Percentiles rank a stretch among this genome's conserved stretches.
These are phyloP conservation scores for Microplitis mediator DNA, from an alignment of 1,140 invertebrate species.

Conservation along the genomic window DNA sequence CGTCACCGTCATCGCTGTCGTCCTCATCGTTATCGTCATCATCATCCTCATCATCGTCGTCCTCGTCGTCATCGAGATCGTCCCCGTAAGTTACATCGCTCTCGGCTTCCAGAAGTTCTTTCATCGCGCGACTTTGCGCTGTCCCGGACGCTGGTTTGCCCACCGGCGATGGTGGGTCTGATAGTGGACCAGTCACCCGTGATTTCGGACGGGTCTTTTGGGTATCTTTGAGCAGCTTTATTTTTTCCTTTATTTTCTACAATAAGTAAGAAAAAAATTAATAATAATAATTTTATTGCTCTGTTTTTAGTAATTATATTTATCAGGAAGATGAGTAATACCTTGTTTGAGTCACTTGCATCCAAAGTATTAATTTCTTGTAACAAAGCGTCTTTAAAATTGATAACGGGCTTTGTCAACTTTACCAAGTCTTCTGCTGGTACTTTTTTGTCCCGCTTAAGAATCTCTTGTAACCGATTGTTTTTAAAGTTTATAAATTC, in stretches of 20 bases:
- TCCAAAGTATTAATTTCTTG: slow-evolving; percentile 47
- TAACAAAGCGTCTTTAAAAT: slow-evolving; percentile 42
- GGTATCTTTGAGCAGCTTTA: slow-evolving; percentile 42
- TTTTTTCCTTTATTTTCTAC: background rate
- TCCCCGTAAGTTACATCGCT: slow-evolving; percentile 36
- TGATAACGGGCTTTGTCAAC: slow-evolving; percentile 26
- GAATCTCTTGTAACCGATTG: background rate
- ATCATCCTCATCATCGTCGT: slow-evolving; percentile 38
- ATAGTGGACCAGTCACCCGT: background rate
- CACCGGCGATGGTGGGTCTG: background rate
- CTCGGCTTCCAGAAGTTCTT: slow-evolving; percentile 47
- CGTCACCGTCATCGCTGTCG: slow-evolving; percentile 43
- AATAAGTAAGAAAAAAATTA: background rate
- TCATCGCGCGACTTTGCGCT: slow-evolving; percentile 29
- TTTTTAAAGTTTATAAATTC: background rate
- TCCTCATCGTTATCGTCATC: slow-evolving; percentile 46
- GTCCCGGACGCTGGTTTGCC: slow-evolving; percentile 4
- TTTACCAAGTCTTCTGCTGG: background rate
- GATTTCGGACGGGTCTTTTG: slow-evolving; percentile 28
- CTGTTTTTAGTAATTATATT: background rate
- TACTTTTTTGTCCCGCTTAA: slow-evolving; percentile 3
- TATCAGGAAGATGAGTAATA: no score
- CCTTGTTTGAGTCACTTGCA: slow-evolving; percentile 40
- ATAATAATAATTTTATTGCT: slow-evolving; percentile 16
- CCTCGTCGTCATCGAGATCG: slow-evolving; percentile 42